phyloP scores from a whole-genome alignment of 1,140 invertebrate species.

The Bombus turneri region DNA sequence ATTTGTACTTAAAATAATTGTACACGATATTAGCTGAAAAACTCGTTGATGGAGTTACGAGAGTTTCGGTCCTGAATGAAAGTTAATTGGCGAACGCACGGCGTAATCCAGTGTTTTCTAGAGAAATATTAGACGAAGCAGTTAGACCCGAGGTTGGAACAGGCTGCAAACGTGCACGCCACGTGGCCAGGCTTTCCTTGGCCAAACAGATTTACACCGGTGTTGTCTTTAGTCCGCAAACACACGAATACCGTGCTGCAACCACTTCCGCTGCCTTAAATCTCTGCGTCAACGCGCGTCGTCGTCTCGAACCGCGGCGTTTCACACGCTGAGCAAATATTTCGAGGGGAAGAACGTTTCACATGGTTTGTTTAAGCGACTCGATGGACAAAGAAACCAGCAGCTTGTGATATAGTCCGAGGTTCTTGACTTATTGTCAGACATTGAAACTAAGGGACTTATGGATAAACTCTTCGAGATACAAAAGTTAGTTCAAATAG shows the following conservation, averaged over 20 bases:
- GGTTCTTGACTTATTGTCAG: neutral
- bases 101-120: conserved; percentile 18
- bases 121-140: conserved; percentile 39
- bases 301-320: neutral
- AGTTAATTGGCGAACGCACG: neutral
- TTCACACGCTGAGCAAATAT: conserved; percentile 25
- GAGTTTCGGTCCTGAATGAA: no score
- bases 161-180: conserved; percentile 50
- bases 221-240: conserved; percentile 60
- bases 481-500: neutral
- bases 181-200: conserved; percentile 54
- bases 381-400: neutral
- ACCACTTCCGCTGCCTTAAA: conserved; percentile 48
- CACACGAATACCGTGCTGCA: conserved; percentile 39
- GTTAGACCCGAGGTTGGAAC: conserved; percentile 11
- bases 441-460: no score
- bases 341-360: neutral
- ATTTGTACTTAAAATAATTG: neutral
- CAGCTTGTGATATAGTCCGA: neutral
- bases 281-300: conserved; percentile 21
- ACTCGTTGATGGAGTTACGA: neutral
- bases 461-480: neutral
- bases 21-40: no score
- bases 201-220: conserved; percentile 62
- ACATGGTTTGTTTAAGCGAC: conserved; percentile 9